Percentiles rank a stretch among this genome's conserved stretches.
Evolutionary conservation across 1,140 invertebrate species (phyloP).

Genomic region (Drosophila neocordata): DNA sequence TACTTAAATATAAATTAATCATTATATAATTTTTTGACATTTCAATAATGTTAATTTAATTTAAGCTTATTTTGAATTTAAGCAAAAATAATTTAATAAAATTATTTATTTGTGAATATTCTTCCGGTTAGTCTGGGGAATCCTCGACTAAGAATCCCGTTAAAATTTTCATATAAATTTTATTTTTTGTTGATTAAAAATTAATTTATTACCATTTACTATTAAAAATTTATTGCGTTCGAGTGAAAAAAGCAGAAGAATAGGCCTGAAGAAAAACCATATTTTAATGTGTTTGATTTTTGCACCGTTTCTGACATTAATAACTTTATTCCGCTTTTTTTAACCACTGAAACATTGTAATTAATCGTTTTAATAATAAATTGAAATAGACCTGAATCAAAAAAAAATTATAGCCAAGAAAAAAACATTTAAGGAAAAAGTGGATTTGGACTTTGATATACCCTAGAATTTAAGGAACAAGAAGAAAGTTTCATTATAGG

Average conservation of each 20-base stretch:
- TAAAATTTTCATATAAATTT: constrained; percentile 1
- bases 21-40: constrained; percentile 4
- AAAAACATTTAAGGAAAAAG: not conserved
- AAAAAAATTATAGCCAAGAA: constrained; percentile 20
- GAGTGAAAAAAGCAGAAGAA: not conserved
- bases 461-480: not conserved
- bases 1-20: constrained; percentile 8
- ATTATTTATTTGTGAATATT: not conserved
- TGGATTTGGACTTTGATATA: not conserved
- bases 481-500: too few species aligned
- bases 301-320: constrained; percentile 53
- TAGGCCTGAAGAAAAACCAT: not conserved
- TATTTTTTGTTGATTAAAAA: constrained; percentile 55
- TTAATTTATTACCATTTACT: constrained; percentile 57
- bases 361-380: constrained; percentile 66
- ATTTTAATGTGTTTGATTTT: constrained; percentile 24
- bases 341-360: constrained; percentile 26
- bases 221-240: constrained; percentile 23
- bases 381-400: constrained; percentile 28
- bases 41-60: not conserved
- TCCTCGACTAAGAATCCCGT: not conserved
- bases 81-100: constrained; percentile 15
- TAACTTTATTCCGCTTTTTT: constrained; percentile 53
- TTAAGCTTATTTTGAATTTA: too few species aligned
- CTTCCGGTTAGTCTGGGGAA: constrained; percentile 6